phyloP scores from a whole-genome alignment of 2,113 vertebrate genomes.

The Mormoops blainvillei region DNA sequence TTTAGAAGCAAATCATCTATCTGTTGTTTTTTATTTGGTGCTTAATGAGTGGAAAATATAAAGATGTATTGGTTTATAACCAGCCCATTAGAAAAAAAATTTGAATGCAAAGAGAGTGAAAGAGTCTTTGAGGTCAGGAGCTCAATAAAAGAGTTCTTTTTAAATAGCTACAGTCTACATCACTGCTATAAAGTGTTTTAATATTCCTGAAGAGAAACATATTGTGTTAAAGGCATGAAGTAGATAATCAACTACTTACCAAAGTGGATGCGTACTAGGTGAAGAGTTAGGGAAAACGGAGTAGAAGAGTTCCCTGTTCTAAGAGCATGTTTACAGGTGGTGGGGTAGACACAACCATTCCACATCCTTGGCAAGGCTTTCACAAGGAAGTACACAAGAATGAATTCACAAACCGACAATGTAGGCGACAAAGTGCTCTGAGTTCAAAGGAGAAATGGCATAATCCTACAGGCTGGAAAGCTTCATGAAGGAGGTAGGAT shows the following conservation, averaged over 20 bases:
- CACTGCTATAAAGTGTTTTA: not conserved
- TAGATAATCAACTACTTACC: not conserved
- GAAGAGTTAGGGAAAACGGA: not conserved
- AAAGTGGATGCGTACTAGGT: not conserved
- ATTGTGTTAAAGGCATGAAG: not conserved
- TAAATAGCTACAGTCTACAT: not conserved
- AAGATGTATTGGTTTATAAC: not conserved
- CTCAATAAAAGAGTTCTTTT: not conserved
- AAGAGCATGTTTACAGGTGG: not conserved
- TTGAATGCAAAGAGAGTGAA: not conserved
- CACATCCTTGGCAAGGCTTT: not conserved
- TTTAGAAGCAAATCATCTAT: slow-evolving; percentile 10
- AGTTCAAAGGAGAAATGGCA: not conserved
- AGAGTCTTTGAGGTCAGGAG: not conserved
- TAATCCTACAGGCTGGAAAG: not conserved
- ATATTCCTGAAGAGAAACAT: not conserved
- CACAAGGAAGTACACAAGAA: not conserved
- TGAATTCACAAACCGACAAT: not conserved
- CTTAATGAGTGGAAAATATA: slow-evolving; percentile 39
- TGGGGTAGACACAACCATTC: not conserved
- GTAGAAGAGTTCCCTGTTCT: not conserved
- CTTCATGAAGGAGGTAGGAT: not conserved
- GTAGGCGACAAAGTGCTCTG: not conserved
- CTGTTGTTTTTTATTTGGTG: slow-evolving; percentile 26
- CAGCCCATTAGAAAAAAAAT: not conserved